A percentile compares a stretch with the other conserved stretches of the same genome.
Conservation (phyloP, 2,113 vertebrate species). For the Sebastes schlegelii region DNA sequence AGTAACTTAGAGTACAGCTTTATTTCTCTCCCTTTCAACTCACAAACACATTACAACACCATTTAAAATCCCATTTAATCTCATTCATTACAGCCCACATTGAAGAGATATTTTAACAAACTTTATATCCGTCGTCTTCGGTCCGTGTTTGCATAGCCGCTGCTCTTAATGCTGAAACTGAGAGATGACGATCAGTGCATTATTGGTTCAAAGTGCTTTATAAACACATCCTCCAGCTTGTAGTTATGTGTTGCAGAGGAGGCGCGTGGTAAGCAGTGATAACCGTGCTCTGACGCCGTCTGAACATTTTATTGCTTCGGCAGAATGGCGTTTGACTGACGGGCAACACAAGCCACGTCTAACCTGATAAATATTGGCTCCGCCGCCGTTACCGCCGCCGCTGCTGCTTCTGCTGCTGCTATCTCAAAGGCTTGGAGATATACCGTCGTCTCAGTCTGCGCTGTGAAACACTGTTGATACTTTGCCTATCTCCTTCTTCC, state of each 20-base stretch:
- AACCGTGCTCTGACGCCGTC: slow-evolving; percentile 16
- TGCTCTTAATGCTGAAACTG: slow-evolving; percentile 38
- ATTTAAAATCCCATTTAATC: slow-evolving; percentile 10
- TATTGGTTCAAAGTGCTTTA: slow-evolving; percentile 83
- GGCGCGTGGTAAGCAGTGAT: slow-evolving; percentile 33
- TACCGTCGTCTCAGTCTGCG: slow-evolving; percentile 33
- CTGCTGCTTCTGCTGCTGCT: slow-evolving; percentile 41
- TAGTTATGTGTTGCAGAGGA: slow-evolving; percentile 13
- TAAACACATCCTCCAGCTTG: slow-evolving; percentile 42
- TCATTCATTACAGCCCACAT: neutral
- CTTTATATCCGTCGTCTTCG: neutral
- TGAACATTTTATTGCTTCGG: neutral
- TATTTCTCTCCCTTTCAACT: neutral
- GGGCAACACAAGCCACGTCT: slow-evolving; percentile 17
- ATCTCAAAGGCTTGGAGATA: slow-evolving; percentile 47
- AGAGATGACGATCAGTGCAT: slow-evolving; percentile 63
- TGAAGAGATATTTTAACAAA: neutral
- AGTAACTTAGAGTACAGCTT: neutral
- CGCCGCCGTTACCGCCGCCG: neutral
- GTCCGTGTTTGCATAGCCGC: slow-evolving; percentile 29
- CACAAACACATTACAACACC: neutral
- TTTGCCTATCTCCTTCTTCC: slow-evolving; percentile 72
- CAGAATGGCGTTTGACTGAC: slow-evolving; percentile 42
- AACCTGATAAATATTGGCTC: slow-evolving; percentile 22
- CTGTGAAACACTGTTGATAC: slow-evolving; percentile 68